These are phyloP conservation scores for Ctenomys sociabilis DNA, from an alignment of 2,113 vertebrate genomes.

Conservation along the genomic window DNA sequence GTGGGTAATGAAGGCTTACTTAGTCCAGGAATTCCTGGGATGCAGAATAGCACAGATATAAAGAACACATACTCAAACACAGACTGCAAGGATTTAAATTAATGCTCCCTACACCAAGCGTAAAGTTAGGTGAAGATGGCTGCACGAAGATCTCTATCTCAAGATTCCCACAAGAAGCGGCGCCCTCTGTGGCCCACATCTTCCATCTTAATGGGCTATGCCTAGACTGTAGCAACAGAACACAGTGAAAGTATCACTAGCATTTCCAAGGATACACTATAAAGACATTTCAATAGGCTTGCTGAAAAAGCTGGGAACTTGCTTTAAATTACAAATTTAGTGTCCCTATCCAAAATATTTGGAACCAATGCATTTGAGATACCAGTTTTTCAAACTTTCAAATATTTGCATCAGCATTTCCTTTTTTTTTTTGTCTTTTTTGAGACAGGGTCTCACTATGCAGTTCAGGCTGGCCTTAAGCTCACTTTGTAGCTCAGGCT, in stretches of 20 bases:
- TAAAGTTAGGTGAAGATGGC: background rate
- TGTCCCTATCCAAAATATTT: background rate
- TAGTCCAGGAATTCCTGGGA: slow-evolving; percentile 7
- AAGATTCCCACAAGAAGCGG: background rate
- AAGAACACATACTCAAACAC: background rate
- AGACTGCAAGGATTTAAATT: background rate
- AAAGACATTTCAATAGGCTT: background rate
- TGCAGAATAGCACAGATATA: background rate
- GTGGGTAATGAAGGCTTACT: background rate
- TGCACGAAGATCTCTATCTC: background rate
- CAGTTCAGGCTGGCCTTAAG: too few species aligned
- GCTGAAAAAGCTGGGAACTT: background rate
- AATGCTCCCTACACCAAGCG: background rate
- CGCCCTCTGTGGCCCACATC: background rate
- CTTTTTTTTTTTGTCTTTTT: too few species aligned
- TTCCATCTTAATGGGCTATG: background rate
- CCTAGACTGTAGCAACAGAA: background rate
- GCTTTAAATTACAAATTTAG: background rate
- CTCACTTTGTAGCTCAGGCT: too few species aligned
- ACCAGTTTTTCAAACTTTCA: background rate
- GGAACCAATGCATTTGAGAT: background rate
- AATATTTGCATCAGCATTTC: background rate
- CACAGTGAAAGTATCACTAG: background rate
- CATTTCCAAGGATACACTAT: slow-evolving; percentile 12
- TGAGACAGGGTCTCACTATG: too few species aligned